These are phyloP conservation scores for Tetragnatha versicolor DNA, from an alignment of 1,140 invertebrate species.

Conservation along the genomic window DNA sequence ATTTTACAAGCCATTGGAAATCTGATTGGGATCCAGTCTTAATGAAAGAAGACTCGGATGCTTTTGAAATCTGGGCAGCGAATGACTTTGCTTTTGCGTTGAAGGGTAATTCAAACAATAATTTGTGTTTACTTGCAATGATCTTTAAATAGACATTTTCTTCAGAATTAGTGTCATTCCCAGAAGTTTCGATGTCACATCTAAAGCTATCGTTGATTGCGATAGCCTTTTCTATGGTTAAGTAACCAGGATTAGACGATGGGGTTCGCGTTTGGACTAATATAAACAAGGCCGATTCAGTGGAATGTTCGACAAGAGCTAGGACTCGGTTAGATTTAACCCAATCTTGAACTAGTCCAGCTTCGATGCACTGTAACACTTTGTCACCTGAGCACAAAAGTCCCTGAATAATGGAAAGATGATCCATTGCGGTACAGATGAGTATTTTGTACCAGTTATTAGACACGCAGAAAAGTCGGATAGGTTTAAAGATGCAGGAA, in stretches of 20 bases:
- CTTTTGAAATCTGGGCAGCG: constrained; percentile 68
- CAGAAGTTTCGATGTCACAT: constrained; percentile 47
- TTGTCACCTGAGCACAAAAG: constrained; percentile 37
- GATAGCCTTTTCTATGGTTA: constrained; percentile 27
- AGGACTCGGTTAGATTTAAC: constrained; percentile 69
- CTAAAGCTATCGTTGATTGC: constrained; percentile 41
- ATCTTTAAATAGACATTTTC: constrained; percentile 67
- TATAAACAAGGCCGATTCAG: constrained; percentile 51
- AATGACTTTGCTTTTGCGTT: constrained; percentile 72
- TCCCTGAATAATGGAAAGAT: constrained; percentile 7
- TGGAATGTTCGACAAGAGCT: constrained; percentile 72
- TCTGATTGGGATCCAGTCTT: constrained; percentile 30
- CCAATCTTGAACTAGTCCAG: constrained; percentile 69
- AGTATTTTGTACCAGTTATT: too few species aligned
- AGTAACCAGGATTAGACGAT: constrained; percentile 22
- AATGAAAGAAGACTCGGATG: constrained; percentile 64
- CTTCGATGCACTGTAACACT: constrained; percentile 62
- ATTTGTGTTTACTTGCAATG: constrained; percentile 68
- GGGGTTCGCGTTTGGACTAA: constrained; percentile 17
- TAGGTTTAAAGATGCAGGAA: too few species aligned
- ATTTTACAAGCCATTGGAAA: constrained; percentile 46
- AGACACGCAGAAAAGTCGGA: too few species aligned
- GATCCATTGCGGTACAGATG: constrained; percentile 12
- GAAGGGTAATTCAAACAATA: constrained; percentile 72
- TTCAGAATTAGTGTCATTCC: constrained; percentile 26